Evolutionary conservation across 2,113 vertebrate species (phyloP).

Genomic region (Phalacrocorax pelagicus): DNA sequence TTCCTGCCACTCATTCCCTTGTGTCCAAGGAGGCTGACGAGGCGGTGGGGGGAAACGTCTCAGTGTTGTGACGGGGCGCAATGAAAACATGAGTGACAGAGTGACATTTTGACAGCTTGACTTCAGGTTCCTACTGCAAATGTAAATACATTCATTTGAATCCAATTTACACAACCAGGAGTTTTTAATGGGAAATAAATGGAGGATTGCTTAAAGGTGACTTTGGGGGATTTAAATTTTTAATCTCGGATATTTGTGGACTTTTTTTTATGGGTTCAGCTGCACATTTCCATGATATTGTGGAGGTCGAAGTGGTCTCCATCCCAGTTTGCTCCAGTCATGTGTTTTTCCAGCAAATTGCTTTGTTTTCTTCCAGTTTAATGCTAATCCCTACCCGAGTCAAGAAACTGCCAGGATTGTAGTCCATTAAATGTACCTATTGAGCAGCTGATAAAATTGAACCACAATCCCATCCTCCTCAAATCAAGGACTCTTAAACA

Average conservation of each 20-base stretch:
- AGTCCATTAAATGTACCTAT: constrained; percentile 10
- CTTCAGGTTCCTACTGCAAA: constrained; percentile 51
- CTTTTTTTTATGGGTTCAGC: background rate
- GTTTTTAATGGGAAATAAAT: constrained; percentile 22
- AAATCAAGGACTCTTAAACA: constrained; percentile 27
- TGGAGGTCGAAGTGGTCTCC: background rate
- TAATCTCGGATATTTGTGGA: background rate
- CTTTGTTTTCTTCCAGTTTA: background rate
- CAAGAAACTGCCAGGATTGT: background rate
- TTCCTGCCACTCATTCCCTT: constrained; percentile 35
- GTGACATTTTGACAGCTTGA: constrained; percentile 64
- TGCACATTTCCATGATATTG: background rate
- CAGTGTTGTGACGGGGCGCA: constrained; percentile 36
- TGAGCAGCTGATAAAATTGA: constrained; percentile 51
- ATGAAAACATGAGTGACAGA: constrained; percentile 61
- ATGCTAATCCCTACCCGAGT: background rate
- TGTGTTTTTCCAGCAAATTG: background rate
- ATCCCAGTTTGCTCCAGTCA: background rate
- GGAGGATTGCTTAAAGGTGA: constrained; percentile 7
- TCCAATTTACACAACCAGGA: constrained; percentile 31
- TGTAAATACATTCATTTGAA: constrained; percentile 67
- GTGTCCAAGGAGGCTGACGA: constrained; percentile 35
- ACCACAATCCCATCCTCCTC: background rate
- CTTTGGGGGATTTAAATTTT: background rate
- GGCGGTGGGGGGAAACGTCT: background rate